A percentile compares a stretch with the other conserved stretches of the same genome.
Evolutionary conservation across 1,140 invertebrate species (phyloP).

Genomic region (Triops cancriformis): DNA sequence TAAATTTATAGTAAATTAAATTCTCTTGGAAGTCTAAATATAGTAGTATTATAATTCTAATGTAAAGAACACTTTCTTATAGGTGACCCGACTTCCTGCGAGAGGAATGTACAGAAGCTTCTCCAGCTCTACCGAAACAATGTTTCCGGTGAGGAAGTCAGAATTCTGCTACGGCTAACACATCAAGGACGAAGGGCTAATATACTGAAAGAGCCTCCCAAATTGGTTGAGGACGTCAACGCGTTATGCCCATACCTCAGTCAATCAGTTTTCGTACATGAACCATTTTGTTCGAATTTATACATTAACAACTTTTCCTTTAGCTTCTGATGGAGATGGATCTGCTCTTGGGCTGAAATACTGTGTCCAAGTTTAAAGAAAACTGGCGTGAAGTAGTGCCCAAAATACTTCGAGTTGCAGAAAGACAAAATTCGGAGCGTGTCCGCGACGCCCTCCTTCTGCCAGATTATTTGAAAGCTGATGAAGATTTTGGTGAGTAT

Average conservation of each 20-base stretch:
- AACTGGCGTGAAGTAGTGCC: not conserved
- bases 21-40: not conserved
- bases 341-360: not conserved
- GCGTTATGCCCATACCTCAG: not conserved
- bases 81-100: not conserved
- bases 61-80: not conserved
- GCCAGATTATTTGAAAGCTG: not conserved
- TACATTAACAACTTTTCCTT: not conserved
- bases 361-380: not conserved
- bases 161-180: not conserved
- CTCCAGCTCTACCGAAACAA: not conserved
- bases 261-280: not conserved
- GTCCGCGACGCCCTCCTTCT: not conserved
- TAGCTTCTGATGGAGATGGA: not conserved
- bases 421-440: not conserved
- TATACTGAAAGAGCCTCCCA: not conserved
- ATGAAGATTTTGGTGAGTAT: not conserved
- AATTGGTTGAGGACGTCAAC: not conserved
- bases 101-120: not conserved
- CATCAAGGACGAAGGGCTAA: not conserved
- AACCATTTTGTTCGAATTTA: not conserved
- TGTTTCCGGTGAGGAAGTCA: not conserved
- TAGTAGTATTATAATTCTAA: not conserved
- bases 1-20: not conserved
- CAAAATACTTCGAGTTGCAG: not conserved